phyloP scores from a whole-genome alignment of 2,888 invertebrate species.

The Drosophila prostipennis region DNA sequence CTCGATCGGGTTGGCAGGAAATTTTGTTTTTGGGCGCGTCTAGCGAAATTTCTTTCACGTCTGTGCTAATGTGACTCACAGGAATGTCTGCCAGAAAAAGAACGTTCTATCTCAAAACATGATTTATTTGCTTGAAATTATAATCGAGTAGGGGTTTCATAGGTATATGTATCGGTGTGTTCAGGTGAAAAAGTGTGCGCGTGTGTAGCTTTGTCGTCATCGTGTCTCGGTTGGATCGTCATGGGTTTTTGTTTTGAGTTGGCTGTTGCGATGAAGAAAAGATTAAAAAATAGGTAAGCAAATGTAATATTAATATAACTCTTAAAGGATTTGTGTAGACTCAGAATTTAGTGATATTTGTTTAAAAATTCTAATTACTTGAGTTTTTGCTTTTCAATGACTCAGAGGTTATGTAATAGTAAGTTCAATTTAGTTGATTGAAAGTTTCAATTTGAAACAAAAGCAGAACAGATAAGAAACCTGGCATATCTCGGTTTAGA shows the following conservation, averaged over 20 bases:
- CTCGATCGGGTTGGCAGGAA: conserved; percentile 2
- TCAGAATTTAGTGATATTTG: no score
- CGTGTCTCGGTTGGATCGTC: conserved; percentile 47
- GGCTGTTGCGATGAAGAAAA: conserved; percentile 28
- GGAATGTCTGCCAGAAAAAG: conserved; percentile 41
- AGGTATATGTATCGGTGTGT: conserved; percentile 11
- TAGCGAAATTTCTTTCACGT: conserved; percentile 10
- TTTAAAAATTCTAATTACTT: no score
- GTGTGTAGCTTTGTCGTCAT: conserved; percentile 38
- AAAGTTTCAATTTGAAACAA: no score
- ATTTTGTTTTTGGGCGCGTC: conserved; percentile 33
- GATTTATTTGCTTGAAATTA: conserved; percentile 56
- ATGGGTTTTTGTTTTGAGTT: conserved; percentile 40
- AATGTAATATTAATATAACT: no score
- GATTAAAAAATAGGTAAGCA: no score
- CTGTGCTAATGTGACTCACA: conserved; percentile 21
- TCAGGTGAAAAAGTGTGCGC: conserved; percentile 3
- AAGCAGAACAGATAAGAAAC: no score
- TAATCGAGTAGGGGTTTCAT: conserved; percentile 33
- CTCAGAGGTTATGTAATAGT: no score
- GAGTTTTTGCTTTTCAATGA: no score
- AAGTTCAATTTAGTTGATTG: no score
- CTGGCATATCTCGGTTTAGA: no score
- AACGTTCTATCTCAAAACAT: conserved; percentile 50
- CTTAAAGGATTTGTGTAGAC: no score